Evolutionary conservation across 1,140 invertebrate species (phyloP), one percentile per base, ranked within the genome.

Genomic region (Chironomus striatipennis): DNA sequence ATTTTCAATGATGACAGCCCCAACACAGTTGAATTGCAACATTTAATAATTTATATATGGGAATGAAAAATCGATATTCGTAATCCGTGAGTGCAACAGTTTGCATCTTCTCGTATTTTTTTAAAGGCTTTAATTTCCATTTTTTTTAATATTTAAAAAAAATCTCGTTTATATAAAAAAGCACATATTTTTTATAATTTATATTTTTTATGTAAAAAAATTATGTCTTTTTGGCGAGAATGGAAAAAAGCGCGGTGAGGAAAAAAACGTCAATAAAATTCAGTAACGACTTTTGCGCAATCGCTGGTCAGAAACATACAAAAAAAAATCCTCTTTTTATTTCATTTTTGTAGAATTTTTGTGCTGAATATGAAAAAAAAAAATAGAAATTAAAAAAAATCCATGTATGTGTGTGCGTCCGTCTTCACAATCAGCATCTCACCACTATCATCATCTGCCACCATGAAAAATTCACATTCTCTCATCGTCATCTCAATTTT

Each of bases 11-110:
- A 57, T 57, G 47, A 57, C 12, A 57, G 47, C 47, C 47, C 5
- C 24, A 34, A 34, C 24, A 34, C 24, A 34, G 24, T 34, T 34
- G 24, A 34, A 34, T 57, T 57, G 47, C 47, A 34, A 34, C 24
- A 34, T 34, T n/a, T n/a, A n/a, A 34, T 34, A 34, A 34, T 57
- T 15, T 57, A 12, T 12, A 5, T 57, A 57, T 57, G 47, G 47
- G 47, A 57, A 15, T 12, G 5, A n/a, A 57, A 57, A 57, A 57
- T 57, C 47, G n/a, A 57, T 57, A 57, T 57, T 57, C 47, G 47
- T 57, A 57, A 57, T n/a, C 47, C 47, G 47, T n/a, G n/a, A 57
- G n/a, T 57, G 47, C 47, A 57, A 57, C 47, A 57, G 47, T 57
- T 57, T 57, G 47, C 47, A 57, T 57, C 47, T 57, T 57, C 47